Evolutionary conservation across 2,888 invertebrate genomes (phyloP).

Genomic region (Epirrhoe alternata): DNA sequence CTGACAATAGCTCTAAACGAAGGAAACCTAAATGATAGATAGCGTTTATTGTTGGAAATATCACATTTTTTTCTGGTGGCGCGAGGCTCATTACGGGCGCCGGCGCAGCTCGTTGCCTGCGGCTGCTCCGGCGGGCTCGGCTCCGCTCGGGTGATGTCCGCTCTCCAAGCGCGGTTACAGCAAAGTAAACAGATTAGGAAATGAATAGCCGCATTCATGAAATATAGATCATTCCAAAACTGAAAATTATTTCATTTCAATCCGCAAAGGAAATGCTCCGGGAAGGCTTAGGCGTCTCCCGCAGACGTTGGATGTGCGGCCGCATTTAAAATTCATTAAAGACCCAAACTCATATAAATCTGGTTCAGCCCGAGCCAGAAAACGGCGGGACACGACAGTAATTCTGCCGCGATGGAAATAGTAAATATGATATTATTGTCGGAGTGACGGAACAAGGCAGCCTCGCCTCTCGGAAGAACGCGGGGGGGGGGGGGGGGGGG

Average conservation of each 20-base stretch:
- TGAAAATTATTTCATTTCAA: constrained; percentile 12
- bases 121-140: background rate
- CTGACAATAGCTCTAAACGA: background rate
- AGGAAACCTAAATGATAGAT: constrained; percentile 2
- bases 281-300: background rate
- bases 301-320: constrained; percentile 1
- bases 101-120: background rate
- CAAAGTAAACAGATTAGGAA: background rate
- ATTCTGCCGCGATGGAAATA: constrained; percentile 54
- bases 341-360: constrained; percentile 40
- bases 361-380: constrained; percentile 39
- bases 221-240: background rate
- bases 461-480: constrained; percentile 11
- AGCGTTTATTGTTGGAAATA: no score
- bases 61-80: no score
- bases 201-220: background rate
- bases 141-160: background rate
- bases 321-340: constrained; percentile 20
- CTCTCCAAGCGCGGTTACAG: background rate
- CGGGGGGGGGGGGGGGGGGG: constrained; percentile 12
- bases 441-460: constrained; percentile 29
- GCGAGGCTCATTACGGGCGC: background rate
- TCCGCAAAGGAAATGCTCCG: constrained; percentile 4
- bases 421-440: constrained; percentile 51
- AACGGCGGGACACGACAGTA: constrained; percentile 49